A percentile compares a stretch with the other conserved stretches of the same genome.
phyloP scores from a whole-genome alignment of 2,888 invertebrate species.

The Apamea monoglypha region DNA sequence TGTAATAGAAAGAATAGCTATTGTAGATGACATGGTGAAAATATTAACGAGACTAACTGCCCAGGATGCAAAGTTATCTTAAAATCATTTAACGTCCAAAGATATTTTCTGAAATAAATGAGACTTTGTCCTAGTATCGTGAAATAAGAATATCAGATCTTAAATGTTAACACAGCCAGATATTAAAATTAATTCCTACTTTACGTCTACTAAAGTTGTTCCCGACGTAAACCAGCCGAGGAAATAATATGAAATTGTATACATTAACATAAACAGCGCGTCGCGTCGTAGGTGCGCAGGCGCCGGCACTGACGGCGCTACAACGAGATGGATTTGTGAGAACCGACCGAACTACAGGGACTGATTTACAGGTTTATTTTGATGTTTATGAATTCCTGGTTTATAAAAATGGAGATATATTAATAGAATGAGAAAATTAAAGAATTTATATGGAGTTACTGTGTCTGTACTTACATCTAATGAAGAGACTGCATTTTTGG shows the following conservation, averaged over 20 bases:
- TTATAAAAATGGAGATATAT: neutral
- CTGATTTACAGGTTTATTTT: constrained; percentile 42
- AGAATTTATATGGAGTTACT: neutral
- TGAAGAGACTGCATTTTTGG: neutral
- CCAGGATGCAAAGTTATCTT: neutral
- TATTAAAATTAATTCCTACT: constrained; percentile 35
- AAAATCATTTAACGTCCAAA: neutral
- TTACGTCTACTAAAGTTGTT: constrained; percentile 36
- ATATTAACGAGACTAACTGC: neutral
- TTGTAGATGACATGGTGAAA: neutral
- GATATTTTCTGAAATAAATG: neutral
- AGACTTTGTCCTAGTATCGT: neutral
- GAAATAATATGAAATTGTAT: constrained; percentile 58
- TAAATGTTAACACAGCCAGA: constrained; percentile 18
- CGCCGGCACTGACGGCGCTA: constrained; percentile 58
- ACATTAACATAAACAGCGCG: constrained; percentile 61
- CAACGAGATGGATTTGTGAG: constrained; percentile 65
- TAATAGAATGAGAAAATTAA: neutral
- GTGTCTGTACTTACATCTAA: neutral
- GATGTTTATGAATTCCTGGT: neutral
- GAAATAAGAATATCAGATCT: neutral
- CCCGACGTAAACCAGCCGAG: constrained; percentile 43
- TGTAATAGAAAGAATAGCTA: neutral
- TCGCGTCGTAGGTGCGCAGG: constrained; percentile 62
- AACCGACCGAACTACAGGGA: constrained; percentile 53